Conservation (phyloP, 2,113 vertebrate genomes). For the Campylomormyrus tamandua region DNA sequence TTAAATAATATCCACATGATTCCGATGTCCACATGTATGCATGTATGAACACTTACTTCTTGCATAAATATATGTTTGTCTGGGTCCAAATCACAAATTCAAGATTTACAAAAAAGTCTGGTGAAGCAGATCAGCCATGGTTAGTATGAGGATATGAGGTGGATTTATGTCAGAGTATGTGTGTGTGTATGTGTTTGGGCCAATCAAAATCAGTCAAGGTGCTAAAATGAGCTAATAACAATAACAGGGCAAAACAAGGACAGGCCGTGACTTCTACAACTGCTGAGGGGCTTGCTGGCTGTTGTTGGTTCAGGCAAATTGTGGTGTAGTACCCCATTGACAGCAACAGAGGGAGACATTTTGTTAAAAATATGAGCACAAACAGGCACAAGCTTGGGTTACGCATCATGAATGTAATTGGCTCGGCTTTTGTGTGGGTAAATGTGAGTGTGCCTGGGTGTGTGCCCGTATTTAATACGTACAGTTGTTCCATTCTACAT, state of each 20-base stretch:
- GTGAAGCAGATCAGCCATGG: not conserved
- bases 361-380: constrained; percentile 33
- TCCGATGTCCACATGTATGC: not conserved
- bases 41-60: not conserved
- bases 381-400: constrained; percentile 4
- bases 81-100: not conserved
- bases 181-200: not conserved
- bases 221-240: not conserved
- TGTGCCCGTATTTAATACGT: constrained; percentile 65
- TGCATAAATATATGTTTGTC: not conserved
- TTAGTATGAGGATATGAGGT: not conserved
- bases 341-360: constrained; percentile 54
- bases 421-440: not conserved
- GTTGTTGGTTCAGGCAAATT: not conserved
- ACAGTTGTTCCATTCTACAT: constrained; percentile 83
- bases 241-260: not conserved
- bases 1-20: not conserved
- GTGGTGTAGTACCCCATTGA: constrained; percentile 34
- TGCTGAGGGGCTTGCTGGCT: not conserved
- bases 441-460: constrained; percentile 19
- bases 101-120: not conserved
- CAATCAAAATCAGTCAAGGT: not conserved
- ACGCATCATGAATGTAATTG: constrained; percentile 3
- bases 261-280: not conserved
- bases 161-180: not conserved